Percentiles rank a stretch among this genome's conserved stretches.
These are phyloP conservation scores for Falco naumanni DNA, from an alignment of 2,797 vertebrate species.

Conservation along the genomic window DNA sequence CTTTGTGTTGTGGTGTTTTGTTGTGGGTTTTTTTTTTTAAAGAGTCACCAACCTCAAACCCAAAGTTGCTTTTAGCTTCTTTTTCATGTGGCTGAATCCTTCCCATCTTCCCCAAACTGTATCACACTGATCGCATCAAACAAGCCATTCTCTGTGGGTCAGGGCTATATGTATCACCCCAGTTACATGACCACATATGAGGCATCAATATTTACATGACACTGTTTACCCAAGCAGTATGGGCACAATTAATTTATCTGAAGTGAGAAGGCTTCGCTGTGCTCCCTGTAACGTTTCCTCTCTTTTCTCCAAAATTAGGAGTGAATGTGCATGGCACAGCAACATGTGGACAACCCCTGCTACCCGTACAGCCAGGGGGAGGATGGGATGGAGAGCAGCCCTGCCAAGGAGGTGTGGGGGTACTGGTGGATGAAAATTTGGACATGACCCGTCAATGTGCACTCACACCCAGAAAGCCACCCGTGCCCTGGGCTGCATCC, in stretches of 20 bases:
- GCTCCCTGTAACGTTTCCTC: not conserved
- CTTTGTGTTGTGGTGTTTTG: not conserved
- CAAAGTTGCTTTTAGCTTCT: not conserved
- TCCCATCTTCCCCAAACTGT: not conserved
- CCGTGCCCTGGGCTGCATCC: accelerated
- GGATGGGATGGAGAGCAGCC: not conserved
- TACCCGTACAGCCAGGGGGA: not conserved
- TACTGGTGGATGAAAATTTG: accelerated
- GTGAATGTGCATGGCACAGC: not conserved
- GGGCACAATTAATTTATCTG: not conserved
- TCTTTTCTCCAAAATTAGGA: not conserved
- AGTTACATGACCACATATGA: not conserved
- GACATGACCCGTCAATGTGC: accelerated
- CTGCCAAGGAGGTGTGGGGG: not conserved
- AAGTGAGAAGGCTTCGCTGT: not conserved
- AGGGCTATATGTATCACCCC: not conserved
- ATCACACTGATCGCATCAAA: not conserved
- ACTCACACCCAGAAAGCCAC: accelerated
- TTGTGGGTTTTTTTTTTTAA: not conserved
- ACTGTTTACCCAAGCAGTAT: not conserved
- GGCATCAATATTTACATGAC: conserved; percentile 35
- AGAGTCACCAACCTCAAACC: not conserved
- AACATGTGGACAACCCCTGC: accelerated
- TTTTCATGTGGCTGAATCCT: not conserved
- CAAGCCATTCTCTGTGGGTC: not conserved